Percentiles rank a stretch among this genome's conserved stretches.
phyloP scores from a whole-genome alignment of 2,797 vertebrate species.

The Enteromius paludinosus region DNA sequence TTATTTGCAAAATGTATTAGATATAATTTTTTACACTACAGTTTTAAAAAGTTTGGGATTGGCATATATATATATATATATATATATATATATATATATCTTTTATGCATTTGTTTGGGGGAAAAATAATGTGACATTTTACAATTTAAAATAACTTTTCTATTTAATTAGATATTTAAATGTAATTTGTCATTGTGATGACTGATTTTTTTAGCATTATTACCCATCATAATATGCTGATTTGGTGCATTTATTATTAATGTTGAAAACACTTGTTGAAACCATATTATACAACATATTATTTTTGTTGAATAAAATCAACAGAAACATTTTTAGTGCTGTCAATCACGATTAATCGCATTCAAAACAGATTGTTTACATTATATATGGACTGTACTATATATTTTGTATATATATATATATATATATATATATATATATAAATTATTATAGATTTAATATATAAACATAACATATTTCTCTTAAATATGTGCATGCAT shows the following conservation, averaged over 20 bases:
- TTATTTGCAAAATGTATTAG: background rate
- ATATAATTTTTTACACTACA: background rate
- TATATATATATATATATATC: no score
- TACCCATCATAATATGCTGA: background rate
- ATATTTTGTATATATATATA: no score
- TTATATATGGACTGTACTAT: no score
- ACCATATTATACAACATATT: background rate
- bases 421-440: no score
- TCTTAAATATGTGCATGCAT: no score
- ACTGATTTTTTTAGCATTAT: background rate
- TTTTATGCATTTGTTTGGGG: background rate
- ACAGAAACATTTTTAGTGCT: no score
- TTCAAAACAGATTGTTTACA: no score
- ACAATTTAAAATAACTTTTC: background rate
- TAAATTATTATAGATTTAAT: no score
- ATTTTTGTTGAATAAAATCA: no score
- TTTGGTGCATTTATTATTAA: background rate
- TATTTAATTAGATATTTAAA: background rate
- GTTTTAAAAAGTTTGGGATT: background rate
- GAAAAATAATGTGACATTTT: slow-evolving; percentile 5
- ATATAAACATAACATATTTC: no score
- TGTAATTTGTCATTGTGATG: background rate
- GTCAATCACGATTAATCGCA: no score
- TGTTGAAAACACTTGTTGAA: background rate
- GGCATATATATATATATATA: no score